Evolutionary conservation across 2,113 vertebrate genomes (phyloP).

Genomic region (Nyctereutes procyonoides): DNA sequence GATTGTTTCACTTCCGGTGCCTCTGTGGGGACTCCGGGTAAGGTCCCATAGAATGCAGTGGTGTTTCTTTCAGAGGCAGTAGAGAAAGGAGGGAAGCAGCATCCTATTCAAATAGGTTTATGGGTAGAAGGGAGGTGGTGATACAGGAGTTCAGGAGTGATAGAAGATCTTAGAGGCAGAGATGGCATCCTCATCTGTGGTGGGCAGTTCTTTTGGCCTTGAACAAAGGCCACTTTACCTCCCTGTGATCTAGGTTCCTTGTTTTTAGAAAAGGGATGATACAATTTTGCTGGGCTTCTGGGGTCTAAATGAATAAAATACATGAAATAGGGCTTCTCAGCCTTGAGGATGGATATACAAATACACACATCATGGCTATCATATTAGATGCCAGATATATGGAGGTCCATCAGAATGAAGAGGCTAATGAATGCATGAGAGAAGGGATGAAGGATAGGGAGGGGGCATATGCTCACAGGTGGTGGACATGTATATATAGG

Average conservation of each 20-base stretch:
- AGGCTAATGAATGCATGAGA: not conserved
- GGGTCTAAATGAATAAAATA: constrained; percentile 41
- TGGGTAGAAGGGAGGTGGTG: not conserved
- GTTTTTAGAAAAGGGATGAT: constrained; percentile 29
- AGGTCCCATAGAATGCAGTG: not conserved
- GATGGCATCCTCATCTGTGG: not conserved
- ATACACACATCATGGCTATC: not conserved
- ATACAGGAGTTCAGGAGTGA: not conserved
- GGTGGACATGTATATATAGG: not conserved
- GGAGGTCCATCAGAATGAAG: not conserved
- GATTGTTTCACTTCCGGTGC: not conserved
- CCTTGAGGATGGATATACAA: not conserved
- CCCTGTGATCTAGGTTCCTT: not conserved
- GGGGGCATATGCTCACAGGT: not conserved
- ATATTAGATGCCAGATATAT: not conserved
- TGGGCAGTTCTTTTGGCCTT: not conserved
- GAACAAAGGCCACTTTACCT: not conserved
- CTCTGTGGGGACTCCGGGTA: not conserved
- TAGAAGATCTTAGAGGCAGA: not conserved
- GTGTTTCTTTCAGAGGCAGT: not conserved
- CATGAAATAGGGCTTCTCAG: not conserved
- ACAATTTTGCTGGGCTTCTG: not conserved
- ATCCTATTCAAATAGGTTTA: not conserved
- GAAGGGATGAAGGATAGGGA: not conserved
- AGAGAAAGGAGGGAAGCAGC: not conserved